Evolutionary conservation across 1,140 invertebrate genomes (phyloP), one percentile per base, ranked within the genome.

Genomic region (Agraylea sexmaculata): DNA sequence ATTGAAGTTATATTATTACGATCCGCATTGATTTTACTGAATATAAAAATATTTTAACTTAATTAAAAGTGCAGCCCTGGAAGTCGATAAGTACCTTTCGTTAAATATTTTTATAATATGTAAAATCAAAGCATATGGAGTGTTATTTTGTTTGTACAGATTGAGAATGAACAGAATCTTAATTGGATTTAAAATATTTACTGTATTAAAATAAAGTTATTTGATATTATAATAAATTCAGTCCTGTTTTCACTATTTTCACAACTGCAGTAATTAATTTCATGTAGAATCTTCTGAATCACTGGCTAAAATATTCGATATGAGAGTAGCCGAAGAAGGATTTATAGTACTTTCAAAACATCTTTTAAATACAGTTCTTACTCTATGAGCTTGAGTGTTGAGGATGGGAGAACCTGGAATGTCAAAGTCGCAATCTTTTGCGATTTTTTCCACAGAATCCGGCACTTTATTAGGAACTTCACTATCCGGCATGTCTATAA

Each of bases 301-400:
- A 33, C 73, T 66, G 11, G 70, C 76, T 46, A 76, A 62, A 10
- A 77, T 53, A 11, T 51, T n/a, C n/a, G n/a, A n/a, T 46, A 36
- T 66, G 43, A 37, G 44, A 53, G 61, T 46, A 55, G 55, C 51
- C 55, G 62, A 18, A 42, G 51, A 13, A 0, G 69, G 72, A 51
- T 79, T 66, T 49, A 77, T 75, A 15, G 77, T 78, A n/a, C 60
- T 64, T 54, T 80, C 71, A 58, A 80, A 80, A 50, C 78, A 80
- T 21, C 75, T 70, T 36, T 71, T 57, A 50, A 78, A 75, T 43
- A 77, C 66, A 42, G 62, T 54, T 48, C 60, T 61, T 2, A 65
- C 53, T 62, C 64, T 58, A 46, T 63, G 32, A 47, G 60, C 63
- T 36, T 44, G 58, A 40, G 52, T 44, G 11, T 49, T 51, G 36